These are phyloP conservation scores for Hemaris fuciformis DNA, from an alignment of 2,888 invertebrate genomes.

Conservation along the genomic window DNA sequence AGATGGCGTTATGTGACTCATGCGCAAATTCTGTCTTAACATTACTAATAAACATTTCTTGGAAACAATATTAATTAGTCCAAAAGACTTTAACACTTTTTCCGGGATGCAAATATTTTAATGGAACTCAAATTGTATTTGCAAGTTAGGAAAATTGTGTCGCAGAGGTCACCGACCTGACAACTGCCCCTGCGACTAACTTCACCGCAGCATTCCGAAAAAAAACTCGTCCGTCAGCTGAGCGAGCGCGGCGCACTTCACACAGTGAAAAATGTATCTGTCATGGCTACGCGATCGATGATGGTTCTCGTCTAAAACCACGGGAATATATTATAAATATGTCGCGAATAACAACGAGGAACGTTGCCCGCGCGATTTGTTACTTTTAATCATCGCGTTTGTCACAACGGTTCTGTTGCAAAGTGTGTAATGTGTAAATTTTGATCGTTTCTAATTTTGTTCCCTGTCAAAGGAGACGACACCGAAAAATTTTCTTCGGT, in stretches of 20 bases:
- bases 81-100: neutral
- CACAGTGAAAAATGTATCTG: constrained; percentile 68
- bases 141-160: constrained; percentile 37
- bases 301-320: constrained; percentile 61
- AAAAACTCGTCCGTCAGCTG: constrained; percentile 75
- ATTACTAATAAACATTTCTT: neutral
- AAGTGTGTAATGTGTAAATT: constrained; percentile 72
- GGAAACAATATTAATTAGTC: neutral
- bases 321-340: constrained; percentile 73
- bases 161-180: constrained; percentile 60
- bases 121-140: constrained; percentile 18
- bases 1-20: constrained; percentile 2
- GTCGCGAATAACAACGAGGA: constrained; percentile 54
- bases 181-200: constrained; percentile 39
- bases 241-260: constrained; percentile 66
- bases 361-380: constrained; percentile 41
- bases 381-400: constrained; percentile 55
- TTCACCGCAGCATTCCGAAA: constrained; percentile 56
- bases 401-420: constrained; percentile 47
- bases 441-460: constrained; percentile 75
- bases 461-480: constrained; percentile 64
- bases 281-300: constrained; percentile 79
- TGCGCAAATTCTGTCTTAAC: neutral
- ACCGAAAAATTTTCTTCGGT: constrained; percentile 65
- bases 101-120: neutral